A percentile compares a stretch with the other conserved stretches of the same genome.
These are phyloP conservation scores for Nannoperca obscura DNA, from an alignment of 2,797 vertebrate species.

Conservation along the genomic window DNA sequence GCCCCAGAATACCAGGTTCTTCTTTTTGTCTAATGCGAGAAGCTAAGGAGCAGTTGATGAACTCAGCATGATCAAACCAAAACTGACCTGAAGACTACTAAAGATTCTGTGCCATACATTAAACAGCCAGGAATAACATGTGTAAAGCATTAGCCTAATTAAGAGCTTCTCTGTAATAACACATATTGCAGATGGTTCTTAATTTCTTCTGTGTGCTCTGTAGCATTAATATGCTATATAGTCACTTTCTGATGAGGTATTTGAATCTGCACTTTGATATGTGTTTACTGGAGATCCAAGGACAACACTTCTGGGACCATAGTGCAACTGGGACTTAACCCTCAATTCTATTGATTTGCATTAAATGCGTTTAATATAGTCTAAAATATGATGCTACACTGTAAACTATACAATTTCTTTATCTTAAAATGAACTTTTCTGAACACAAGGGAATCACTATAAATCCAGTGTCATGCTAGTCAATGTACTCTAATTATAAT, in stretches of 20 bases:
- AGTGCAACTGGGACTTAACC: not conserved
- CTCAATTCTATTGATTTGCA: slow-evolving; percentile 1
- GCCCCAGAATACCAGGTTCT: slow-evolving; percentile 36
- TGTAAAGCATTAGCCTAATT: slow-evolving; percentile 29
- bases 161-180: slow-evolving; percentile 21
- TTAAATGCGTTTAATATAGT: not conserved
- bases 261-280: not conserved
- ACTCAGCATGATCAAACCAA: slow-evolving; percentile 34
- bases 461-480: not conserved
- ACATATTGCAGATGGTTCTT: slow-evolving; percentile 19
- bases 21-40: slow-evolving; percentile 43
- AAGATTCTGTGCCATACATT: slow-evolving; percentile 28
- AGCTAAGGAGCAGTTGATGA: slow-evolving; percentile 37
- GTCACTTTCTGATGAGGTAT: not conserved
- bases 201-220: not conserved
- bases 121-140: slow-evolving; percentile 23
- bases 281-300: not conserved
- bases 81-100: slow-evolving; percentile 44
- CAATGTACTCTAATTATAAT: slow-evolving; percentile 1
- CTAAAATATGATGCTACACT: not conserved
- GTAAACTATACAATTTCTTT: not conserved
- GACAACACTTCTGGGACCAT: not conserved
- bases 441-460: not conserved
- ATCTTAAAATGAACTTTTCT: not conserved
- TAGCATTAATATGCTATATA: not conserved